phyloP scores from a whole-genome alignment of 2,888 invertebrate species.

The Hypercompe scribonia region DNA sequence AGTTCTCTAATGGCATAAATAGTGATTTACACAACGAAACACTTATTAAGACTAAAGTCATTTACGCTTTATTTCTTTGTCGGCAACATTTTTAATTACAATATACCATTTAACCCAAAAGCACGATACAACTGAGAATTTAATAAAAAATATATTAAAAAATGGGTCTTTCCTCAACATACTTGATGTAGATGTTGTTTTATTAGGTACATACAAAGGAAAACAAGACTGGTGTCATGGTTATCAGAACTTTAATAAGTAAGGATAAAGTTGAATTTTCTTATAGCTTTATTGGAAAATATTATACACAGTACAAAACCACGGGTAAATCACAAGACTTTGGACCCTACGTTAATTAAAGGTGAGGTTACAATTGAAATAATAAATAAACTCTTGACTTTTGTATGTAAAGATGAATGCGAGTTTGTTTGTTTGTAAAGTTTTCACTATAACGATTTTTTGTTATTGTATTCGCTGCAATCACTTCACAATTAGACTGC shows the following conservation, averaged over 20 bases:
- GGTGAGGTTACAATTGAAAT: neutral
- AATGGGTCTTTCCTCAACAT: neutral
- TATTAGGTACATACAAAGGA: neutral
- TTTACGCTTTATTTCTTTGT: neutral
- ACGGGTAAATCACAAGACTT: neutral
- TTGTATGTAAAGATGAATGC: neutral
- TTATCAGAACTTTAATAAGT: neutral
- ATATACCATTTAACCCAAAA: neutral
- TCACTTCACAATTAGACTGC: too few relatives aligned
- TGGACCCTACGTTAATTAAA: neutral
- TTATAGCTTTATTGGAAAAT: neutral
- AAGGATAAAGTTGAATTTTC: neutral
- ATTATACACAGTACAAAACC: neutral
- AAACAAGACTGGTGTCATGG: neutral
- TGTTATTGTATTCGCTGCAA: too few relatives aligned
- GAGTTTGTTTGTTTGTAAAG: neutral
- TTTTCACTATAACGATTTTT: too few relatives aligned
- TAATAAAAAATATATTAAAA: neutral
- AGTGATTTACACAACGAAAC: neutral
- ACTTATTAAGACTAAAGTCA: neutral
- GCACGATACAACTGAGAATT: neutral
- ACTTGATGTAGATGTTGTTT: conserved; percentile 3
- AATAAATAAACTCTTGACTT: neutral
- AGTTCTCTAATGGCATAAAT: neutral
- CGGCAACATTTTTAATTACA: neutral